Percentiles rank a stretch among this genome's conserved stretches.
These are phyloP conservation scores for Spatula versicolor DNA, from an alignment of 2,797 vertebrate genomes.

Conservation along the genomic window DNA sequence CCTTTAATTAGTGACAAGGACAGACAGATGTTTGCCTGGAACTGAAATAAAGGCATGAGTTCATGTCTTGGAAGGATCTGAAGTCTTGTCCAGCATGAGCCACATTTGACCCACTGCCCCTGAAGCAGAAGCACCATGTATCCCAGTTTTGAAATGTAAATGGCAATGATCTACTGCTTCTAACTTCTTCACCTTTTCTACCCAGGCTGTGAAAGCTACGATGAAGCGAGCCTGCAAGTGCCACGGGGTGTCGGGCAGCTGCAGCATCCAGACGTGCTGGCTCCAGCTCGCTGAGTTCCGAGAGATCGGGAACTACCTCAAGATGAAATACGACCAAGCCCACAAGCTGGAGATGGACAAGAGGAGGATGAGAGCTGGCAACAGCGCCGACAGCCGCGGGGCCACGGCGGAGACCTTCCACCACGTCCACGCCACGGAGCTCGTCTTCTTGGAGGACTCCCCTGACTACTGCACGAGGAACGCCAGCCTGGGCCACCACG, in stretches of 20 bases:
- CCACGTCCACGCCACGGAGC: slow-evolving; percentile 82
- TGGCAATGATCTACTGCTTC: not conserved
- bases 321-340: slow-evolving; percentile 88
- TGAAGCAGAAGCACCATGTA: rapidly evolving
- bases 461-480: slow-evolving; percentile 93
- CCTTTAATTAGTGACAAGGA: not conserved
- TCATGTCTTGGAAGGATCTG: not conserved
- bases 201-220: slow-evolving; percentile 89
- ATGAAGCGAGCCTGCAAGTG: slow-evolving; percentile 95
- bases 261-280: slow-evolving; percentile 97
- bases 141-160: not conserved
- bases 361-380: slow-evolving; percentile 84
- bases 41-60: not conserved
- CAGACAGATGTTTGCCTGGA: not conserved
- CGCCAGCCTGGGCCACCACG: slow-evolving; percentile 86
- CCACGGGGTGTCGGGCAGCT: slow-evolving; percentile 96
- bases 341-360: slow-evolving; percentile 94
- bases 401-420: slow-evolving; percentile 83
- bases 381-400: slow-evolving; percentile 89
- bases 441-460: slow-evolving; percentile 93
- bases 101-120: not conserved
- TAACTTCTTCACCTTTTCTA: not conserved
- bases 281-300: slow-evolving; percentile 93
- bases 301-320: slow-evolving; percentile 91
- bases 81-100: rapidly evolving